Evolutionary conservation across 2,797 vertebrate genomes (phyloP).

Genomic region (Muscicapa comitata): DNA sequence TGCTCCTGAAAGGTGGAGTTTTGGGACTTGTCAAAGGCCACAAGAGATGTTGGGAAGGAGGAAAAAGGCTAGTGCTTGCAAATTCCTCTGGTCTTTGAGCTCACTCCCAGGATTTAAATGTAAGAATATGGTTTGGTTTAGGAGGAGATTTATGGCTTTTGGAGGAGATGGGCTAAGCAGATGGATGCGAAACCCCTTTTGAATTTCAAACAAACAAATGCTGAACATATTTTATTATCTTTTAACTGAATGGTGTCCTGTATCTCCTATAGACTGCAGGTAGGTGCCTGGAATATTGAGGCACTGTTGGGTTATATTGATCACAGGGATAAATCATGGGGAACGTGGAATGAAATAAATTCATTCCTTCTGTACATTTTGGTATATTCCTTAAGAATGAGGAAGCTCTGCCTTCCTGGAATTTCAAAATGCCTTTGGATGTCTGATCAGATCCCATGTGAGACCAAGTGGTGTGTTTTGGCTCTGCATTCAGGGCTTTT

Average conservation of each 20-base stretch:
- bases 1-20: neutral
- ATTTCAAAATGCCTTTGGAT: conserved; percentile 7
- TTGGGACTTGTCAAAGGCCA: neutral
- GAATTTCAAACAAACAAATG: conserved; percentile 34
- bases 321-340: neutral
- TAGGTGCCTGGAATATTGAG: neutral
- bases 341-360: neutral
- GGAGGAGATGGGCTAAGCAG: conserved; percentile 18
- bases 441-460: conserved; percentile 15
- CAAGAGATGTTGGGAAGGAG: neutral
- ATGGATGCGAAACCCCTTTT: neutral
- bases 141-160: conserved; percentile 44
- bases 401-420: conserved; percentile 41
- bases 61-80: neutral
- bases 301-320: neutral
- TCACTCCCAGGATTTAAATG: neutral
- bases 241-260: neutral
- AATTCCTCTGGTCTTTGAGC: conserved; percentile 40
- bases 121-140: conserved; percentile 54
- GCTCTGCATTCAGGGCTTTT: neutral
- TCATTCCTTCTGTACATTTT: neutral
- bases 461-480: conserved; percentile 37
- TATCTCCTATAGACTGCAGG: neutral
- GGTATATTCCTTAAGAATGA: conserved; percentile 20
- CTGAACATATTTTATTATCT: neutral